These are phyloP conservation scores for Poecilia gillii DNA, from an alignment of 2,797 vertebrate species.

Conservation along the genomic window DNA sequence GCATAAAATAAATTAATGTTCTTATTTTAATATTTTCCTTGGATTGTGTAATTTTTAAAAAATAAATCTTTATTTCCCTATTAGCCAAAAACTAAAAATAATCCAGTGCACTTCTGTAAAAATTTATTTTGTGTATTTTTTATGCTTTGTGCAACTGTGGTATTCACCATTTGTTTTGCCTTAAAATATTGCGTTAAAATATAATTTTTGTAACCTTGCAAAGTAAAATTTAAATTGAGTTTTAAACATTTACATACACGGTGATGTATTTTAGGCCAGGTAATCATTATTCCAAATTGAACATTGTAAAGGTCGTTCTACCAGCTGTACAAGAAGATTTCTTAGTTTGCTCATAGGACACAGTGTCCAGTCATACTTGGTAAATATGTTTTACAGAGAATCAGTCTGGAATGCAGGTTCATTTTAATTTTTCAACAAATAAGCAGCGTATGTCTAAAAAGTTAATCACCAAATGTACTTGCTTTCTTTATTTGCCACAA, in stretches of 20 bases:
- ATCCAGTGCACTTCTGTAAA: neutral
- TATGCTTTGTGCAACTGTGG: neutral
- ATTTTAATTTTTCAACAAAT: neutral
- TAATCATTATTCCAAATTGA: neutral
- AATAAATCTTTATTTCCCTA: neutral
- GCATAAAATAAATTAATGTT: neutral
- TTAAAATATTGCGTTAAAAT: no score
- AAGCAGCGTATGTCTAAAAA: neutral
- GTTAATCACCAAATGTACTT: neutral
- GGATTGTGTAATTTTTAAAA: neutral
- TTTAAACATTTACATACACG: neutral
- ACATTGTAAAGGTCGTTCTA: neutral
- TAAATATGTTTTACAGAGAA: neutral
- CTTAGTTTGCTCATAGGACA: neutral
- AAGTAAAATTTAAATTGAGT: neutral
- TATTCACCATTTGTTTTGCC: neutral
- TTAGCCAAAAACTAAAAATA: neutral
- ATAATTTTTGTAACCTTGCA: neutral
- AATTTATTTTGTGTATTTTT: neutral
- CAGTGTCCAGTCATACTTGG: neutral
- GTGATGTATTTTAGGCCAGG: neutral
- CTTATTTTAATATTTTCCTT: neutral
- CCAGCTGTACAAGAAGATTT: neutral
- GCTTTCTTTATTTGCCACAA: neutral
- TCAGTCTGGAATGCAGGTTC: neutral